Base-by-base conservation (phyloP, 2,113 vertebrate species). In the Otolemur garnettii region DNA sequence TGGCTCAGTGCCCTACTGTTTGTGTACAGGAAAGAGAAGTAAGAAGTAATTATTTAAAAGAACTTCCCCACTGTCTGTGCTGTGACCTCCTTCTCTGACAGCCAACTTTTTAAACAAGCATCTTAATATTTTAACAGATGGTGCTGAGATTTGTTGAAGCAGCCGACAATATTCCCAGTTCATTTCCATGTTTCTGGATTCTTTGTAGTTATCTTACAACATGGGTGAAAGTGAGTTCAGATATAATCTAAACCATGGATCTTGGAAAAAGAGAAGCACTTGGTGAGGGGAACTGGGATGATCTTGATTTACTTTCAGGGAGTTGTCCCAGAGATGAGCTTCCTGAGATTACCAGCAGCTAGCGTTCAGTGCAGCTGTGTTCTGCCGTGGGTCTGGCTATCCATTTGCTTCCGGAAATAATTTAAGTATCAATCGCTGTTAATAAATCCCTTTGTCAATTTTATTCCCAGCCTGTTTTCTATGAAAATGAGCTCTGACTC, bases 111-210 rank as follows among this genome's bases (percentile, higher is more conserved):
- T 77, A 93, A 98, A 91, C 82, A 96, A 77, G 85, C 94, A 59
- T 97, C 96, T 97, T 96, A 93, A 85, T 97, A 97, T 97, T 96
- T 97, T 60, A 96, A 95, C 97, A 97, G 97, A 97, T 98, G 96
- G 97, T 97, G 86, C 82, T 83, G 75, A 95, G 95, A 66, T 96
- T 97, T 96, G 91, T 88, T 88, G 80, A 68, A 93, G 89, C 93
- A 96, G 86, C 88, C 85, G 86, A 42, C 72, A 45, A 2, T 94
- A 97, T 95, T 97, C 86, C 91, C 91, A 91, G 60, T 89, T 94
- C 69, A 28, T 95, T 75, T 79, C 96, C 79, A 96, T 45, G 81
- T 95, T 96, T 95, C 93, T 95, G 74, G 42, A 72, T 96, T 93
- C 88, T 94, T 96, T 93, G 96, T 97, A 91, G 95, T 96, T 95